Evolutionary conservation across 2,113 vertebrate genomes (phyloP).

Genomic region (Coreoperca whiteheadi): DNA sequence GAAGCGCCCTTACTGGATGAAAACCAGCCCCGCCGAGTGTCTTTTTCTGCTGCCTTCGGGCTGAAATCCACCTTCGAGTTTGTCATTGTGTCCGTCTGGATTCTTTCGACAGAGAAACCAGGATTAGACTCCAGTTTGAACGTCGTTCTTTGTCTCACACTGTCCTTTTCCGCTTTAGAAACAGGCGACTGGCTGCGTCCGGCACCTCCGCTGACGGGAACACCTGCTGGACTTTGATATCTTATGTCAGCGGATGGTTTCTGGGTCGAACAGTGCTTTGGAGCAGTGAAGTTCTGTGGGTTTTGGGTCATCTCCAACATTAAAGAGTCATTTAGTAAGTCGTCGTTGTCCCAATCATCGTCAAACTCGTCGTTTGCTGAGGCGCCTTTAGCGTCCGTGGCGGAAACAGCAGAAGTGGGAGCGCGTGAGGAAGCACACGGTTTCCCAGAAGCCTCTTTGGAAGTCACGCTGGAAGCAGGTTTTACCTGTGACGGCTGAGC

Average conservation of each 20-base stretch:
- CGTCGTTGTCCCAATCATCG: conserved; percentile 88
- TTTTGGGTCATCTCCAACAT: conserved; percentile 88
- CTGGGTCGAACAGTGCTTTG: conserved; percentile 69
- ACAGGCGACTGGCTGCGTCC: not conserved
- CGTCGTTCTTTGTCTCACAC: conserved; percentile 34
- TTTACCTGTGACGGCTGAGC: conserved; percentile 21
- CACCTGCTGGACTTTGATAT: not conserved
- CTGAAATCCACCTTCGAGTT: not conserved
- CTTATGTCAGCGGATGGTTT: conserved; percentile 34
- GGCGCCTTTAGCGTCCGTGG: not conserved
- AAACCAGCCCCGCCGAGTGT: not conserved
- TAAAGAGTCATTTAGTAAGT: conserved; percentile 88
- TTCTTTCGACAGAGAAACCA: conserved; percentile 35
- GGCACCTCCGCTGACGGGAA: not conserved
- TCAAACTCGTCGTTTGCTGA: conserved; percentile 74
- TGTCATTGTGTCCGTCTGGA: not conserved
- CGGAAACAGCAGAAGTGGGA: not conserved
- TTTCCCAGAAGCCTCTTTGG: conserved; percentile 25
- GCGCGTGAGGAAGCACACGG: accelerated
- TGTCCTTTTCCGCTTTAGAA: conserved; percentile 5
- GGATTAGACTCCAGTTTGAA: conserved; percentile 50
- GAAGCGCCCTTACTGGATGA: not conserved
- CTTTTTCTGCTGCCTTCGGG: accelerated
- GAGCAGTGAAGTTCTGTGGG: conserved; percentile 75
- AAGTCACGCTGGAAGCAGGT: not conserved